Conservation (phyloP, 2,113 vertebrate genomes). For the Pelecanoides urinatrix region DNA sequence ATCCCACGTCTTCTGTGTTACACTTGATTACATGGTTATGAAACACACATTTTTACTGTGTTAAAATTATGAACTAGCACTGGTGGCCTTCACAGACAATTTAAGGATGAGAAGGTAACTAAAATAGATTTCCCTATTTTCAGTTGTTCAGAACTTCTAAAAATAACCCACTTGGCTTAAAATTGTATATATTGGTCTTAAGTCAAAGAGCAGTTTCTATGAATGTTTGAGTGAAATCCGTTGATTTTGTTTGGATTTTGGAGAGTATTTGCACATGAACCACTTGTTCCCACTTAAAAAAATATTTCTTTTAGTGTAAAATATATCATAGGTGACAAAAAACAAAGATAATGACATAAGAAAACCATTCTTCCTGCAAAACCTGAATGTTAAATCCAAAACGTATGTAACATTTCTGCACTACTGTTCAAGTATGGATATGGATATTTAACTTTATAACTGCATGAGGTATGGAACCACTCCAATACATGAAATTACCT, state of each 20-base stretch:
- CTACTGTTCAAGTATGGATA: background rate
- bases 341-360: background rate
- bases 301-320: background rate
- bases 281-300: background rate
- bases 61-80: background rate
- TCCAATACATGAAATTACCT: background rate
- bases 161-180: slow-evolving; percentile 5
- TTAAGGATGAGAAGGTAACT: slow-evolving; percentile 32
- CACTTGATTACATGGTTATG: background rate
- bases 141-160: slow-evolving; percentile 12
- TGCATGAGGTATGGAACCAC: background rate
- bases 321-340: background rate
- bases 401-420: background rate
- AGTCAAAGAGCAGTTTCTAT: background rate
- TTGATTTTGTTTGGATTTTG: background rate
- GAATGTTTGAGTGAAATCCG: background rate
- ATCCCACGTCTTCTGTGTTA: slow-evolving; percentile 10
- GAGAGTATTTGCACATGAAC: background rate
- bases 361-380: background rate
- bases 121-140: slow-evolving; percentile 34
- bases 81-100: background rate
- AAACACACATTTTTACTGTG: background rate
- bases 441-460: background rate
- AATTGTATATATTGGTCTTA: background rate
- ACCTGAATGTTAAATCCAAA: background rate